Evolutionary conservation across 2,113 vertebrate species (phyloP), one percentile per base, ranked within the genome.

Genomic region (Rhea pennata): DNA sequence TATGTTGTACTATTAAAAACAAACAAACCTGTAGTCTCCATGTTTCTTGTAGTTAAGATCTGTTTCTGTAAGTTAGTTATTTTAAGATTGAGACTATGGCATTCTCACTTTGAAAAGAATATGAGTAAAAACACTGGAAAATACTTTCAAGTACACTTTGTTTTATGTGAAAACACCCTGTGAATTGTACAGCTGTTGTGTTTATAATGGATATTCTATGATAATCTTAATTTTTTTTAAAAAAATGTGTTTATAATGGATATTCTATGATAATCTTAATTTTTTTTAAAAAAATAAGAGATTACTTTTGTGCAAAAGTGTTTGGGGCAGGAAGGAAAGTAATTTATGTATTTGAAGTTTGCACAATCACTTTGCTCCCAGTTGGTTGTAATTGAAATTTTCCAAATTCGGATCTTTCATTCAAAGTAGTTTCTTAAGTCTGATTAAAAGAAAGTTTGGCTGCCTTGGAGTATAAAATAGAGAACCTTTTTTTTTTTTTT

Each of bases 391-490:
- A 56, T 23, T 24, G 27, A 77, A 17, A 36, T 69, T 58, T 50
- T 81, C 14, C 40, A 64, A 22, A 62, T 66, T 40, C 72, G 66
- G 46, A 33, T 33, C 6, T 71, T 26, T 61, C 20, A 15, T 17
- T 59, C 62, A 33, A 48, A 27, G 51, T 54, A 50, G 17, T 11
- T 66, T 15, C 3, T 0, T 12, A 54, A 36, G 44, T 33, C 8
- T 1, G 20, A 12, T 7, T 2, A 42, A 58, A 15, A 9, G 5
- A 6, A 7, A 16, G 53, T 40, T 46, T 58, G 21, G 3, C 19
- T 46, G 22, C 13, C 27, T 81, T 59, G 2, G 1, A 22, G 17
- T 76, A 20, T 19, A 39, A n/a, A 64, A 36, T 22, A 26, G 5
- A 12, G 39, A 65, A 39, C 1, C 1, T 6, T 3, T 4, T 6